Evolutionary conservation across 2,888 invertebrate species (phyloP).

Genomic region (Pyrgus malvae): DNA sequence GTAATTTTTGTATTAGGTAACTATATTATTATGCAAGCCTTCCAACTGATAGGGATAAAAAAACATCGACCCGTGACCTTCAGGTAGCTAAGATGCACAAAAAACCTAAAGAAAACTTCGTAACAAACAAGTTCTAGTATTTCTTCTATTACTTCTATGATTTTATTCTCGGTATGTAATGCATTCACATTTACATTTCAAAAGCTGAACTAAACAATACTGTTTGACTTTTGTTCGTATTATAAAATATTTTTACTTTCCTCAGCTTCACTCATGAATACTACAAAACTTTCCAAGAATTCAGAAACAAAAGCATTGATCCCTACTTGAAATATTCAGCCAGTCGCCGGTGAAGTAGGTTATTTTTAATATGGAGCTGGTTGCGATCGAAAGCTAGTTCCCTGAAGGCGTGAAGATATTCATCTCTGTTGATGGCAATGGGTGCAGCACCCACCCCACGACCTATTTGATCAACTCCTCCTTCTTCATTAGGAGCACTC

Average conservation of each 20-base stretch:
- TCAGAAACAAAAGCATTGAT: not conserved
- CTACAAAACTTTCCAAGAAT: not conserved
- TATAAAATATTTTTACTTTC: no score
- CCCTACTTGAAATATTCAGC: conserved; percentile 74
- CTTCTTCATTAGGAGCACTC: conserved; percentile 18
- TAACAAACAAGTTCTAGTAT: no score
- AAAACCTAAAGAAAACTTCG: no score
- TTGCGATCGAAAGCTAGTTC: conserved; percentile 58
- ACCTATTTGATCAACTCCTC: conserved; percentile 50
- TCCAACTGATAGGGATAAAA: no score
- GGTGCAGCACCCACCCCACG: conserved; percentile 45
- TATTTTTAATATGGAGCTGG: conserved; percentile 63
- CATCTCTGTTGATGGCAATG: conserved; percentile 59
- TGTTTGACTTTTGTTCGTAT: no score
- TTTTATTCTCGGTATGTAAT: no score
- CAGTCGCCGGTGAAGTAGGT: conserved; percentile 64
- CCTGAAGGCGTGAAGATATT: conserved; percentile 61
- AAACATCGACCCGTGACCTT: no score
- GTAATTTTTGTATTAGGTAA: not conserved
- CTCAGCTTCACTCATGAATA: not conserved
- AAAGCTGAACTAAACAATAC: no score
- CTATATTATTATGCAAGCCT: no score
- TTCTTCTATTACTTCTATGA: no score
- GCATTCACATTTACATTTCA: no score
- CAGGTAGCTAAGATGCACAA: no score